Base-by-base conservation (phyloP, 2,113 vertebrate genomes). In the Bujurquina vittata region DNA sequence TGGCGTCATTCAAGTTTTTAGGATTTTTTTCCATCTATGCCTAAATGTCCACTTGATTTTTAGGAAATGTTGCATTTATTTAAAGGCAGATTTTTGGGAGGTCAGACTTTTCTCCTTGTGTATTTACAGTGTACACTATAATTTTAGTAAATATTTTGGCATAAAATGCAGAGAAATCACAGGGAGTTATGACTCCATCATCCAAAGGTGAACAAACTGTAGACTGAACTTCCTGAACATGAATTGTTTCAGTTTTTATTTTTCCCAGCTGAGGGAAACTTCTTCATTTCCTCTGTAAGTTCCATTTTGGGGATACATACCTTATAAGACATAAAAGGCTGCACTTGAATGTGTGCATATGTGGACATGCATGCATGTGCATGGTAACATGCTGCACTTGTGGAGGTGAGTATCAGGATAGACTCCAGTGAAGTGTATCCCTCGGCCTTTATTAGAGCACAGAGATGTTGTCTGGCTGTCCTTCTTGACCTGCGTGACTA, bases 371-470 rank as follows among this genome's bases (percentile, higher is more conserved):
- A 46, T 26, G 40, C 26, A 40, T 29, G 63, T 7, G 22, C 37
- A 67, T 67, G 23, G 40, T 22, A 49, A 7, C 63, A 26, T 49
- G 37, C 18, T 67, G 40, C 63, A 26, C 22, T 23, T 23, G 40
- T 67, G 26, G 63, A 14, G 18, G 2, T 1, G 22, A 26, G 14
- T 46, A 0, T 46, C 37, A 46, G 14, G 12, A 3, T 65, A 0
- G 9, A 2, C 37, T 65, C 14, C 22, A 65, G 37, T 43, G n/a
- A 3, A 8, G 15, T 26, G 14, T 43, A 0, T 46, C 37, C 14
- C 10, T 40, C 37, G 9, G 37, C 3, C 62, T 65, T 43, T 65
- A 12, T 43, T 43, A 6, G 31, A 33, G 31, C 31, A 33, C 31
- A 33, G 31, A 65, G 12, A 35, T 63, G 35, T 40, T 63, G 61